Evolutionary conservation across 2,797 vertebrate genomes (phyloP).

Genomic region (Rhadinocentrus ornatus): DNA sequence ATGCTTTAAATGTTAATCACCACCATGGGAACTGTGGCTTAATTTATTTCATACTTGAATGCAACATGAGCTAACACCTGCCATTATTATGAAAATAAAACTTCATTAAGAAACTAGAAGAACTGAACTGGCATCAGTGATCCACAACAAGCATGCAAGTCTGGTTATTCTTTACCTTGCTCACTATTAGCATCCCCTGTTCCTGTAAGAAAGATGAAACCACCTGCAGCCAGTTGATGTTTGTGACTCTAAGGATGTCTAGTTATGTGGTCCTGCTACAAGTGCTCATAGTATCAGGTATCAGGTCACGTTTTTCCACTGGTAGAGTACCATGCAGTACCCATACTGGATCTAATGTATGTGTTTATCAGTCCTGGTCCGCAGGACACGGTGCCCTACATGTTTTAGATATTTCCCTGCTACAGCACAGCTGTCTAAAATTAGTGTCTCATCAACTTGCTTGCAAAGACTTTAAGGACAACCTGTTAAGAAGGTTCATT

Average conservation of each 20-base stretch:
- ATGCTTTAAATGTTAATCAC: slow-evolving; percentile 55
- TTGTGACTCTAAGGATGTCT: slow-evolving; percentile 26
- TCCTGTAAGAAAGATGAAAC: slow-evolving; percentile 37
- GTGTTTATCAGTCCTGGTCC: not conserved
- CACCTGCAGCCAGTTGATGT: slow-evolving; percentile 31
- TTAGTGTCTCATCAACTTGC: not conserved
- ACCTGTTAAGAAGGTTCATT: no score
- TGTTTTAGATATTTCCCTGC: not conserved
- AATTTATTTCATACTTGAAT: slow-evolving; percentile 43
- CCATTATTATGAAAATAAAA: slow-evolving; percentile 35
- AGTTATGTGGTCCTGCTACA: slow-evolving; percentile 9
- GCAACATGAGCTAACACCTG: slow-evolving; percentile 43
- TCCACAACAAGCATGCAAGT: not conserved
- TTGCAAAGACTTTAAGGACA: not conserved
- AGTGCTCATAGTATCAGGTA: slow-evolving; percentile 28
- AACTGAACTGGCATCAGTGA: not conserved
- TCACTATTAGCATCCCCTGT: not conserved
- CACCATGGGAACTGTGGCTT: slow-evolving; percentile 33
- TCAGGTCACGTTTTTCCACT: slow-evolving; percentile 39
- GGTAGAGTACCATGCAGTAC: slow-evolving; percentile 15
- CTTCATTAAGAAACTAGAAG: not conserved
- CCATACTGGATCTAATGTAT: slow-evolving; percentile 8
- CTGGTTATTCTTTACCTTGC: slow-evolving; percentile 15
- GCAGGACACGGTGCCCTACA: not conserved
- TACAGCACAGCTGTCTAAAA: not conserved